Evolutionary conservation across 2,888 invertebrate species (phyloP).

Genomic region (Clunio marinus): DNA sequence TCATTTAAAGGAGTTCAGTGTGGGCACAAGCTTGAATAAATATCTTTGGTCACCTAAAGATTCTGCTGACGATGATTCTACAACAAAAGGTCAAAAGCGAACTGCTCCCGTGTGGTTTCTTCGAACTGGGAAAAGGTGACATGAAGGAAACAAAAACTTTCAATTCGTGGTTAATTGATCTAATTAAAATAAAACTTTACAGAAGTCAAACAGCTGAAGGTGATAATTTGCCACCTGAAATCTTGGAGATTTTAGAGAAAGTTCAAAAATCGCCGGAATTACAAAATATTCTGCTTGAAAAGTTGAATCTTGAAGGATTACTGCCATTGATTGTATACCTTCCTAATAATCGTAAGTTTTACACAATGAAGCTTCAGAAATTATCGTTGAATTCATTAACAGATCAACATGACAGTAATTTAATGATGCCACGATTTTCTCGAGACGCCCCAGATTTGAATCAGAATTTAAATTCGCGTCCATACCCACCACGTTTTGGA

Average conservation of each 20-base stretch:
- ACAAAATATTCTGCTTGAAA: conserved; percentile 18
- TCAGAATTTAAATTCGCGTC: conserved; percentile 26
- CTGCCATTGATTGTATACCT: neutral
- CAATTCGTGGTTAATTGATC: neutral
- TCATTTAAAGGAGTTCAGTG: conserved; percentile 24
- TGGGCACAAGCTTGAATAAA: conserved; percentile 32
- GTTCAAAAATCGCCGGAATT: conserved; percentile 30
- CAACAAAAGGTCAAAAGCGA: neutral
- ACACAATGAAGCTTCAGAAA: neutral
- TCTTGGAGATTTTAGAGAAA: conserved; percentile 18
- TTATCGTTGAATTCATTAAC: neutral
- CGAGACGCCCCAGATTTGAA: conserved; percentile 20
- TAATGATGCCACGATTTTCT: conserved; percentile 9
- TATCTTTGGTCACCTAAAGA: conserved; percentile 10
- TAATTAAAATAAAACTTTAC: neutral
- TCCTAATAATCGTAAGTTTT: too few relatives aligned
- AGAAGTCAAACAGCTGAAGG: neutral
- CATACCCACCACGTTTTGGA: conserved; percentile 37
- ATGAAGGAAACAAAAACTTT: neutral
- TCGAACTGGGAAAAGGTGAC: conserved; percentile 27
- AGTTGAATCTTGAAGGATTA: neutral
- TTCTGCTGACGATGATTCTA: neutral
- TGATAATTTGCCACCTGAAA: conserved; percentile 13
- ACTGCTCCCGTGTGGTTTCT: conserved; percentile 6
- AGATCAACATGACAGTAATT: neutral